Evolutionary conservation across 2,888 invertebrate species (phyloP), one percentile per base, ranked within the genome.

Genomic region (Drosophila lutescens): DNA sequence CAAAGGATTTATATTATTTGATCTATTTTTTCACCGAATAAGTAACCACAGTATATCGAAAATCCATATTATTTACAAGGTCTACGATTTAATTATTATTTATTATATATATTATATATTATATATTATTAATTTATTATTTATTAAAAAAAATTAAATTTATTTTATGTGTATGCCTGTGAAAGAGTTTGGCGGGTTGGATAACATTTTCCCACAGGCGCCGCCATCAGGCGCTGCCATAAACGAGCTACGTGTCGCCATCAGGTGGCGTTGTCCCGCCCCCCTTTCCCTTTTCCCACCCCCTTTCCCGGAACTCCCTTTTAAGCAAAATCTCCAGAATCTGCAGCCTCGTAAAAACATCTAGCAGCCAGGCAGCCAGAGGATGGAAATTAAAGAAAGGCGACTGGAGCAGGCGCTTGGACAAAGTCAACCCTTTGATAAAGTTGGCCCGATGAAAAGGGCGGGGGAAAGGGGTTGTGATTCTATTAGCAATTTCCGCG

Each of bases 391-490:
- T 38, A 46, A 40, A 59, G 60, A 59, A 47, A 47, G 60, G 60
- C 49, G 56, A 15, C 56, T 44, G 36, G 34, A 56, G 53, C 38
- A 62, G 70, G 71, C 67, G 74, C 80, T 79, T 81, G 76, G 83
- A 83, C 83, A 83, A 86, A 86, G 83, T 83, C 81, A 77, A 80
- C 76, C 81, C 82, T 83, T 83, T 83, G 82, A 83, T 83, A 74
- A 80, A 78, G 63, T 67, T 66, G 63, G 51, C 47, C 23, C 23
- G 17, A 50, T 36, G 38, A 36, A 47, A 15, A 9, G 46, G n/a
- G 9, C 5, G 8, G 34, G 20, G 3, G n/a, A 13, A 13, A 17
- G 43, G 41, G 9, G 59, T 77, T 66, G 81, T 76, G 82, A 86
- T 83, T 83, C 87, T 83, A 83, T 83, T 83, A 83, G 87, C 85